Base-by-base conservation (phyloP, 2,888 invertebrate species). In the Clunio marinus region DNA sequence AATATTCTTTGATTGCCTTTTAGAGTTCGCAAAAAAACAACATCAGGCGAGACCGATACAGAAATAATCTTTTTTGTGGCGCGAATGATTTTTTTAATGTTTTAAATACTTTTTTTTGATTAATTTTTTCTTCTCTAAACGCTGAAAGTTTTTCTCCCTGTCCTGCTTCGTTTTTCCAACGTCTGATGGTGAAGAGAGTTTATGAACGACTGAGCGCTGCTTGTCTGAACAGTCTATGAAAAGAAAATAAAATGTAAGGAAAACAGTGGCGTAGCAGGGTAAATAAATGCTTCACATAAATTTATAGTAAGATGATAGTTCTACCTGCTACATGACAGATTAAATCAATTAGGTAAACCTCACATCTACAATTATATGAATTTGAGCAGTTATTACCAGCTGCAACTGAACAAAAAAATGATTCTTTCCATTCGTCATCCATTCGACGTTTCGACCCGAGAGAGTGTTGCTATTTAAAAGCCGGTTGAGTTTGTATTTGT, bases 41-140 rank as follows among this genome's bases (percentile, higher is more conserved):
- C 41, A 15, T 41, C 51, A 51, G 51, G n/a, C 51, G 51, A 22
- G 10, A 3, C 51, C 51, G 17, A 51, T 51, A 51, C 51, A 51
- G 22, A 51, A 51, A 51, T 51, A 51, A 51, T 51, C 17, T 51
- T 51, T 41, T 22, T 51, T 51, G 51, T 51, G 51, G 51, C 51
- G 51, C 51, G 51, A 51, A 51, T 51, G 51, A 51, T 51, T 51
- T 51, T n/a, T n/a, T n/a, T n/a, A n/a, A n/a, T n/a, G n/a, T n/a
- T n/a, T 51, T 51, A 51, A 51, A 51, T 22, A 51, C 51, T 51
- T 22, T 51, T 51, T 32, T 51, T 51, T 51, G 51, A 51, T 51
- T 51, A 51, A 51, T 51, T 51, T 41, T 51, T 51, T 51, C 51
- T 51, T 51, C 51, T 17, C 51, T 51, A 7, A 22, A 22, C 22